Base-by-base conservation (phyloP, 2,797 vertebrate species). In the Australoheros facetus region DNA sequence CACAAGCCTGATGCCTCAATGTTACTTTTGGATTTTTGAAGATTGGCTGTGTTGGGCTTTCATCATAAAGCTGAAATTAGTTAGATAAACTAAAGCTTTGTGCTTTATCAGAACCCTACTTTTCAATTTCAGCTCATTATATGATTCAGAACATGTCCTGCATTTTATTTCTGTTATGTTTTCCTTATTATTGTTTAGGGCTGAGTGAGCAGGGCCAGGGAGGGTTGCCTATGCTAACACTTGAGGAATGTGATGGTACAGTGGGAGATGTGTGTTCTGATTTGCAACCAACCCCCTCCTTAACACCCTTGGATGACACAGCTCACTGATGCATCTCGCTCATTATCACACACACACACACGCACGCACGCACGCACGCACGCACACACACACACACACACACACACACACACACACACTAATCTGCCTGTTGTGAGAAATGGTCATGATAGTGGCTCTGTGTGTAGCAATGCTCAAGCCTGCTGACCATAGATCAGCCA, bases 291-390 rank as follows among this genome's bases (percentile, higher is more conserved):
- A 58, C 78, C 75, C 89, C 84, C 82, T 85, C 89, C 87, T 86
- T 54, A 85, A 85, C 90, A 95, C 94, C 95, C 89, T 89, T 48
- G 94, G 96, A 97, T 96, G 97, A 97, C 96, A 96, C 96, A 85
- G 95, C 94, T 96, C 96, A 97, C 94, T 97, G 97, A 97, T 97
- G 96, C 96, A 93, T 96, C 95, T 91, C 93, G 85, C 96, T 97
- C 97, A 97, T 98, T 98, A 97, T 95, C 96, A 97, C 96, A n/a
- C n/a, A n/a, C n/a, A n/a, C n/a, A 95, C 92, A 91, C 94, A 37
- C 26, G 4, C 75, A 72, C 94, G 95, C 95, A 92, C n/a, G n/a
- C n/a, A n/a, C n/a, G n/a, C n/a, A n/a, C n/a, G n/a, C n/a, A n/a
- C n/a, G n/a, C n/a, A n/a, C 96, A 97, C 96, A n/a, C n/a, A n/a